Base-by-base conservation (phyloP, 2,888 invertebrate species). In the Fissipunctia ypsillon region DNA sequence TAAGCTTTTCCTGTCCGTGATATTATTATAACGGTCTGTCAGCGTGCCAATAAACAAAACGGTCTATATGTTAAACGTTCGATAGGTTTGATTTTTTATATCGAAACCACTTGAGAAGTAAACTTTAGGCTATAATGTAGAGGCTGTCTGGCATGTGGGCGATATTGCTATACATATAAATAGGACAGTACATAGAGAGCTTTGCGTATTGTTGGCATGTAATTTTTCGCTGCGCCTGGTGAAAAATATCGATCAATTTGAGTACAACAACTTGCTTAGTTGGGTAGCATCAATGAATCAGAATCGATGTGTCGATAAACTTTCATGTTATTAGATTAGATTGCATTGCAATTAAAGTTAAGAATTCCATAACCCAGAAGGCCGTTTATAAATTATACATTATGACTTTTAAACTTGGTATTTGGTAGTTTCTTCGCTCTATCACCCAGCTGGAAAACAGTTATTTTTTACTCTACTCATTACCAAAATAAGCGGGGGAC, bases 41-140 rank as follows among this genome's bases (percentile, higher is more conserved):
- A 85, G 78, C 31, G 67, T 84, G 84, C 80, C 85, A 85, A 78
- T 78, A 79, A 81, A 77, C 70, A 77, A 69, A 75, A 72, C 48
- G 41, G 48, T 60, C 66, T 64, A 25, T 54, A 61, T 48, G 41
- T 74, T 69, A 61, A 76, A 77, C 22, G 25, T 61, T 78, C 69
- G 38, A 74, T 60, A 73, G 69, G 69, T 71, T 59, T 69, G 56
- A 60, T 77, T 84, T 81, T 84, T 84, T 84, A 71, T 71, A 69
- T 22, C 28, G 41, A 72, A 73, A 68, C 63, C 80, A 83, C 73
- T 83, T 75, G 78, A 84, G 50, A 69, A 52, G 60, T 45, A 45
- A 65, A 64, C 57, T 65, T 41, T 59, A 56, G 67, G 61, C 52
- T 75, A 63, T 65, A 65, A 61, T 76, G n/a, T 69, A 69, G 66